Evolutionary conservation across 2,113 vertebrate species (phyloP), one percentile per base, ranked within the genome.

Genomic region (Riparia riparia): DNA sequence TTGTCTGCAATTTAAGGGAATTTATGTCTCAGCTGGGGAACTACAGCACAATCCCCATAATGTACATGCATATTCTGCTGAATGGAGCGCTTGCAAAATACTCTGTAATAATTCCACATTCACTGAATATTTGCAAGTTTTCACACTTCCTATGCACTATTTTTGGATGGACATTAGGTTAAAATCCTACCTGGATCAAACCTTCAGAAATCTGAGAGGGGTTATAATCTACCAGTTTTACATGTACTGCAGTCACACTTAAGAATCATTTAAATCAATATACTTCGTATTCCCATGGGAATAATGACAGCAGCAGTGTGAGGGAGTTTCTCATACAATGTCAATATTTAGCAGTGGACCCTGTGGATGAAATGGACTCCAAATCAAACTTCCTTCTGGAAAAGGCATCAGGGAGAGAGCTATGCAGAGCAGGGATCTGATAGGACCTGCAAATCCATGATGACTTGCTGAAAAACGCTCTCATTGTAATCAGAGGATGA

Each of bases 401-500:
- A 68, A 47, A 19, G n/a, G 10, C 47, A 68, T 49, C 17, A 37
- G 32, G 14, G 29, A 86, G 17, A 53, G 28, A 39, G 0, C 1
- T n/a, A 7, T 12, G 41, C 32, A 45, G 32, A 60, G 13, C 17
- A 66, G 22, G 34, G 32, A 37, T 45, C 34, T 60, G 58, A 31
- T 4, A 32, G 31, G 29, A 64, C 60, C 68, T 9, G 7, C 17
- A 60, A 80, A 86, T 37, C 37, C 49, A 56, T 1, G 4, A n/a
- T 17, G 31, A 66, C 51, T 82, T 70, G 14, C n/a, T 49, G 51
- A 63, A 82, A 74, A 93, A 41, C 9, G 37, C 28, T 26, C 3
- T 8, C 2, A 6, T 0, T 1, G 1, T 8, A 18, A 12, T 31
- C 21, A 50, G 34, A 47, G 20, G 15, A 31, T 0, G 1, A 12